A percentile compares a stretch with the other conserved stretches of the same genome.
These are phyloP conservation scores for Chouioia cunea DNA, from an alignment of 2,888 invertebrate genomes.

Conservation along the genomic window DNA sequence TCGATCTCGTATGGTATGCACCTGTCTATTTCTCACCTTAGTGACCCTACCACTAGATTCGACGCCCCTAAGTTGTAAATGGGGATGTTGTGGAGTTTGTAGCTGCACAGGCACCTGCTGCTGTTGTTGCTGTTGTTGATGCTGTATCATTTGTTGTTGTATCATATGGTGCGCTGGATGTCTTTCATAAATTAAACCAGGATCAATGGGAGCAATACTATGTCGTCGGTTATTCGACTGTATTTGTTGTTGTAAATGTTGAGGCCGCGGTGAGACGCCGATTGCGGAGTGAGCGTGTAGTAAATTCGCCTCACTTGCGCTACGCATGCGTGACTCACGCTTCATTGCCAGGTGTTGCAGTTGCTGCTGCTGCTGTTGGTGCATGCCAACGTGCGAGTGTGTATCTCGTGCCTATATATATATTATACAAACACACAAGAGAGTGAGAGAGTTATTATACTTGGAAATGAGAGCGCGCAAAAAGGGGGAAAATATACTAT, in stretches of 20 bases:
- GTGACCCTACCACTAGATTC: constrained; percentile 55
- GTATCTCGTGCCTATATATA: constrained; percentile 39
- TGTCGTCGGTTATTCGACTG: constrained; percentile 58
- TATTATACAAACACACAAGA: no score
- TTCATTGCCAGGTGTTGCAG: constrained; percentile 23
- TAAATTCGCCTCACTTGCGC: constrained; percentile 89
- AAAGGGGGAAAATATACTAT: no score
- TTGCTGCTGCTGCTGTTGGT: constrained; percentile 26
- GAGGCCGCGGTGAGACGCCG: constrained; percentile 14
- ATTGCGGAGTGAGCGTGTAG: constrained; percentile 63
- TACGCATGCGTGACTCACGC: constrained; percentile 65
- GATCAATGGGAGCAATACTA: constrained; percentile 66
- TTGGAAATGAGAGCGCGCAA: no score
- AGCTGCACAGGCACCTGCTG: constrained; percentile 40
- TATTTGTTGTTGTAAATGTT: no score
- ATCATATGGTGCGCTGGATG: constrained; percentile 49
- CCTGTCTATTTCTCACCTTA: constrained; percentile 15
- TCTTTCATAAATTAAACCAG: constrained; percentile 57
- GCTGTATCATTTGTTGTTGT: background rate
- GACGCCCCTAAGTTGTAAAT: constrained; percentile 62
- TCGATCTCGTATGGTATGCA: no score
- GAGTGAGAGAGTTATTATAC: no score
- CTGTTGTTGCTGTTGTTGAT: constrained; percentile 10
- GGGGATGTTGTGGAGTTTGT: constrained; percentile 60
- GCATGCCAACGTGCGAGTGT: constrained; percentile 41